These are phyloP conservation scores for Lordiphosa stackelbergi DNA, from an alignment of 1,140 invertebrate genomes.

Conservation along the genomic window DNA sequence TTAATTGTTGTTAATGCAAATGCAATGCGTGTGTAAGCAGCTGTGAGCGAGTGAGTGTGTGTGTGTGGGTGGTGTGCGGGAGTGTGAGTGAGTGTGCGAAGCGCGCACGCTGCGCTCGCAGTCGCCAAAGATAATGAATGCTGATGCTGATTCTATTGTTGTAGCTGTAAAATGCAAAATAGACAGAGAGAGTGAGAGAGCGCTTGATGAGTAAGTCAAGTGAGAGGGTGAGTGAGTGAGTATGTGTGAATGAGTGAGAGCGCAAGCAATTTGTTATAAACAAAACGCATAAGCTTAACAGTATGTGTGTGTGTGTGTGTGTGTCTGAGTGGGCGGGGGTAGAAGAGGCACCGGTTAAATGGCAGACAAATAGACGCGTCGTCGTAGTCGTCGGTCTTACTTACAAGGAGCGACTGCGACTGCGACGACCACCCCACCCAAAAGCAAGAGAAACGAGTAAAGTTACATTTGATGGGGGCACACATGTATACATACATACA, in stretches of 20 bases:
- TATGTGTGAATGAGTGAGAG: conserved; percentile 27
- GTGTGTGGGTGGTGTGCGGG: too few relatives aligned
- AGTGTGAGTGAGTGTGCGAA: conserved; percentile 10
- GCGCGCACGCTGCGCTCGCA: not conserved
- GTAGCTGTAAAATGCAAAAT: conserved; percentile 8
- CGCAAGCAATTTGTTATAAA: conserved; percentile 51
- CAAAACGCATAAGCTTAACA: conserved; percentile 30
- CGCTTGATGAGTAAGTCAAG: conserved; percentile 9
- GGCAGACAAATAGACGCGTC: conserved; percentile 24
- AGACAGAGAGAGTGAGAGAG: conserved; percentile 1
- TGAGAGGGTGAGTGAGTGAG: conserved; percentile 15
- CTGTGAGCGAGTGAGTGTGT: conserved; percentile 19
- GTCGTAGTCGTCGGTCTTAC: too few relatives aligned
- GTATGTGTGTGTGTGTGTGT: not conserved
- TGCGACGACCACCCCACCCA: conserved; percentile 6
- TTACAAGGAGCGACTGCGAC: not conserved
- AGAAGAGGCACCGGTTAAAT: conserved; percentile 24
- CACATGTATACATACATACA: not conserved
- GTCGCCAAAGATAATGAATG: conserved; percentile 4
- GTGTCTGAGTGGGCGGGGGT: not conserved
- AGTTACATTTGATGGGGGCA: conserved; percentile 14
- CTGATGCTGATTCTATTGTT: conserved; percentile 6
- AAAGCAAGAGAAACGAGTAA: conserved; percentile 3
- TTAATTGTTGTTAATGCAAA: conserved; percentile 39
- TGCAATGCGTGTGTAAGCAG: conserved; percentile 46